Percentiles rank a stretch among this genome's conserved stretches.
Evolutionary conservation across 2,797 vertebrate species (phyloP).

Genomic region (Mormyrus hasselquistii): DNA sequence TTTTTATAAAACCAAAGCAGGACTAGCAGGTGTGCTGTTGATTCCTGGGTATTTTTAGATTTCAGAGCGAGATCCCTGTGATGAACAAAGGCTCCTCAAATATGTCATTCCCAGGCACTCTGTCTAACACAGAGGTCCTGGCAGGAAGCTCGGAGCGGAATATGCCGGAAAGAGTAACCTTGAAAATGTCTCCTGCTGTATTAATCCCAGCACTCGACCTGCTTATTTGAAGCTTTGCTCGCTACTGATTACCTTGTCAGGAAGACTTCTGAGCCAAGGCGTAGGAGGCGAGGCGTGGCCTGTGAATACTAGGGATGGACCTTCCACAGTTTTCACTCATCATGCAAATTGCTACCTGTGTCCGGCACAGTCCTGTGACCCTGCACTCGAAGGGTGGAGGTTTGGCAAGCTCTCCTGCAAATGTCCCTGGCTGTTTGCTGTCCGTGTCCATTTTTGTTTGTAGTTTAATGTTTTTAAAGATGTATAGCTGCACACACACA

Average conservation of each 20-base stretch:
- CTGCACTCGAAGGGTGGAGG: not conserved
- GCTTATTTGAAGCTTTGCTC: conserved; percentile 50
- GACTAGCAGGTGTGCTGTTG: conserved; percentile 25
- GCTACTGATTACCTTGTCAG: conserved; percentile 56
- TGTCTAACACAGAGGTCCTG: conserved; percentile 31
- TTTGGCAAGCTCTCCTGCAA: not conserved
- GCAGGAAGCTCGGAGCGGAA: conserved; percentile 34
- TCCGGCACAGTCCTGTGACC: conserved; percentile 28
- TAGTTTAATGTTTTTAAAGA: not conserved
- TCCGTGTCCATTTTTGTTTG: not conserved
- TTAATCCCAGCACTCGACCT: conserved; percentile 47
- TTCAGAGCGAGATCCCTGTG: conserved; percentile 30
- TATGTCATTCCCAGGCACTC: conserved; percentile 35
- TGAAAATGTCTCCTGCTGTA: conserved; percentile 55
- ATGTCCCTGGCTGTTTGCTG: conserved; percentile 24
- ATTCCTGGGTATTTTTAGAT: conserved; percentile 37
- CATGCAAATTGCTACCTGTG: conserved; percentile 40
- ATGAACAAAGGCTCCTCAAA: conserved; percentile 36
- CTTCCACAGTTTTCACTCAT: conserved; percentile 36
- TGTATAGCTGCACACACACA: not conserved
- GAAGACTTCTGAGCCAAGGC: conserved; percentile 40
- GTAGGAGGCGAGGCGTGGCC: conserved; percentile 7
- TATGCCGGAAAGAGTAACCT: conserved; percentile 59
- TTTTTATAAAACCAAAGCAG: not conserved
- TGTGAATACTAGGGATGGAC: conserved; percentile 36